These are phyloP conservation scores for Tethya wilhelma DNA, from an alignment of 37 sponge, comb jelly and placozoan genomes.

Conservation along the genomic window DNA sequence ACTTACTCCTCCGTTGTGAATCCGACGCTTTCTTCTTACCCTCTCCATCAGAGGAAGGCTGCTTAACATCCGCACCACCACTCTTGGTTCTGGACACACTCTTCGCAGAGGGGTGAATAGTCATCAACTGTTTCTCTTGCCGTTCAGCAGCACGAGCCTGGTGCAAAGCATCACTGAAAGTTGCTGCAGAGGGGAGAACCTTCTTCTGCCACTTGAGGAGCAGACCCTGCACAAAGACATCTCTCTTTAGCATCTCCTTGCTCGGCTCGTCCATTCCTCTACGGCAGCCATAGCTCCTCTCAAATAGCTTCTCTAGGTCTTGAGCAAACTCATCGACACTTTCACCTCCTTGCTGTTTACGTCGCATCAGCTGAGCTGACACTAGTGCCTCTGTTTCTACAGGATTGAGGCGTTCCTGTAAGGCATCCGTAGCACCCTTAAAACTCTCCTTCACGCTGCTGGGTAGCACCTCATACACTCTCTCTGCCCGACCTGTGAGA, in stretches of 20 bases:
- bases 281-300: constrained; percentile 33
- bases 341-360: constrained; percentile 13
- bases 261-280: constrained; percentile 23
- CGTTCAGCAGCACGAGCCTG: constrained; percentile 28
- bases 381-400: constrained; percentile 17
- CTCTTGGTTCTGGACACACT: too few species aligned
- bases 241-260: constrained; percentile 44
- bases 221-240: constrained; percentile 32
- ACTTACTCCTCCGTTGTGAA: too few species aligned
- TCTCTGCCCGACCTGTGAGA: constrained; percentile 12
- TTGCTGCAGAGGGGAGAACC: constrained; percentile 26
- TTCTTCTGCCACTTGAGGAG: constrained; percentile 46
- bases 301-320: constrained; percentile 41
- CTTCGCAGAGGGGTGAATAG: too few species aligned
- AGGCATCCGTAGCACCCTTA: neutral
- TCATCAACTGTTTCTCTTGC: constrained; percentile 26
- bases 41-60: too few species aligned
- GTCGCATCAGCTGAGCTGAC: constrained; percentile 24
- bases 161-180: constrained; percentile 37
- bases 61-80: too few species aligned
- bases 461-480: constrained; percentile 28
- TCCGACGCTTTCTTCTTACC: too few species aligned
- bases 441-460: neutral
- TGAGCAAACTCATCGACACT: constrained; percentile 6
- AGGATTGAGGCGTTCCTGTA: constrained; percentile 16